These are phyloP conservation scores for Phthorimaea operculella DNA, from an alignment of 1,140 invertebrate species.

Conservation along the genomic window DNA sequence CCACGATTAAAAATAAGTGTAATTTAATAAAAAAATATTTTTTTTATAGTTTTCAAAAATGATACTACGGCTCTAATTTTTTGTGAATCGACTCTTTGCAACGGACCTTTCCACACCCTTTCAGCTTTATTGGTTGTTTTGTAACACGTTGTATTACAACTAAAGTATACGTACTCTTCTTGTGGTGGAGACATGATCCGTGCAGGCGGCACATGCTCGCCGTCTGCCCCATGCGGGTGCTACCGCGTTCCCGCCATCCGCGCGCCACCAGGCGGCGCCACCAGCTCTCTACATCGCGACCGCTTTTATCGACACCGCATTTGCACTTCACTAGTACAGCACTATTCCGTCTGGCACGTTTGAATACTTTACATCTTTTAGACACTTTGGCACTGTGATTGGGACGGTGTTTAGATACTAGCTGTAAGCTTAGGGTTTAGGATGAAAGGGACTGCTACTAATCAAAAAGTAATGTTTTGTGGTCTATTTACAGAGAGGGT, in stretches of 20 bases:
- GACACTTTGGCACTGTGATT: slow-evolving; percentile 14
- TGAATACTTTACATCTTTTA: slow-evolving; percentile 18
- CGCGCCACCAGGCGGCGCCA: slow-evolving; percentile 63
- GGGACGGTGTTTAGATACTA: slow-evolving; percentile 15
- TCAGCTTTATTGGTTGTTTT: too few species aligned
- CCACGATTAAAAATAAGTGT: too few species aligned
- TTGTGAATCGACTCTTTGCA: too few species aligned
- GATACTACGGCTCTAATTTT: too few species aligned
- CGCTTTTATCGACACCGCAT: slow-evolving; percentile 29
- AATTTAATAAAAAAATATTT: too few species aligned
- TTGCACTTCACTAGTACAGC: slow-evolving; percentile 36
- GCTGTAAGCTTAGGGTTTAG: not conserved
- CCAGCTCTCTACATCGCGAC: slow-evolving; percentile 32
- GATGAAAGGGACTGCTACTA: too few species aligned
- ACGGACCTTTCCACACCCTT: too few species aligned
- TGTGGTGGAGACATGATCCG: slow-evolving; percentile 73
- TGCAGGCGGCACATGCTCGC: slow-evolving; percentile 74
- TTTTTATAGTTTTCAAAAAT: too few species aligned
- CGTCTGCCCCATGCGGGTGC: slow-evolving; percentile 74
- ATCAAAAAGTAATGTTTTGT: too few species aligned
- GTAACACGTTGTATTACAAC: too few species aligned
- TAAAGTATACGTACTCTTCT: slow-evolving; percentile 69
- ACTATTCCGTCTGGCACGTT: slow-evolving; percentile 11
- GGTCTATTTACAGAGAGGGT: too few species aligned
- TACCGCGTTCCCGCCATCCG: slow-evolving; percentile 74